These are phyloP conservation scores for Zingel zingel DNA, from an alignment of 2,113 vertebrate genomes.

Conservation along the genomic window DNA sequence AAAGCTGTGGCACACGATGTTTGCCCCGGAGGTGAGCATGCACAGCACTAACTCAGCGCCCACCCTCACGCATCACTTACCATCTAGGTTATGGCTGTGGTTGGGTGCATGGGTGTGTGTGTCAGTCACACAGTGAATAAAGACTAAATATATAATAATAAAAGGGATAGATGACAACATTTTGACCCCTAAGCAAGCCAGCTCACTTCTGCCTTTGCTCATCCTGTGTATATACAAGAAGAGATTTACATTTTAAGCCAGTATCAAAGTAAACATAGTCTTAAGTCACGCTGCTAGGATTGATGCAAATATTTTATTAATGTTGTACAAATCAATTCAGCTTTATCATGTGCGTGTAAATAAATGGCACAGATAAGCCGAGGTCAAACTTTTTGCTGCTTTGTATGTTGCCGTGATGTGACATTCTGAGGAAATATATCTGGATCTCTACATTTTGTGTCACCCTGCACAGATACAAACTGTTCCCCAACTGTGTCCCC, in stretches of 20 bases:
- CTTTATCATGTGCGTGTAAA: background rate
- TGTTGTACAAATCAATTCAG: background rate
- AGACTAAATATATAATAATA: slow-evolving; percentile 17
- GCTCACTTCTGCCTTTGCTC: slow-evolving; percentile 8
- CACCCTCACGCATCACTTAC: slow-evolving; percentile 79
- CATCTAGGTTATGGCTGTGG: slow-evolving; percentile 76
- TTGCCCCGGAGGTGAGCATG: slow-evolving; percentile 64
- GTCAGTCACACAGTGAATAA: slow-evolving; percentile 17
- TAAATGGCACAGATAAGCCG: background rate
- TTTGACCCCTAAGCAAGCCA: background rate
- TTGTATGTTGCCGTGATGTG: background rate
- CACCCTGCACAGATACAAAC: slow-evolving; percentile 88
- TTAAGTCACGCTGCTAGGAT: too few species aligned
- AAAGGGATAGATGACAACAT: slow-evolving; percentile 25
- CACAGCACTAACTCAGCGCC: slow-evolving; percentile 31
- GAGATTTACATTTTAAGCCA: background rate
- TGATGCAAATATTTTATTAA: background rate
- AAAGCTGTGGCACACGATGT: slow-evolving; percentile 49
- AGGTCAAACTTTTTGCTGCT: background rate
- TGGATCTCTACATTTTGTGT: background rate
- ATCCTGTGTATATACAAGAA: background rate
- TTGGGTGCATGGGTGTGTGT: slow-evolving; percentile 15
- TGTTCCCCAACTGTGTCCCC: slow-evolving; percentile 93
- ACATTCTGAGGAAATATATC: background rate
- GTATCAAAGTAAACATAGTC: background rate